Evolutionary conservation across 1,140 invertebrate species (phyloP), one percentile per base, ranked within the genome.

Genomic region (Paraescarpia echinospica): DNA sequence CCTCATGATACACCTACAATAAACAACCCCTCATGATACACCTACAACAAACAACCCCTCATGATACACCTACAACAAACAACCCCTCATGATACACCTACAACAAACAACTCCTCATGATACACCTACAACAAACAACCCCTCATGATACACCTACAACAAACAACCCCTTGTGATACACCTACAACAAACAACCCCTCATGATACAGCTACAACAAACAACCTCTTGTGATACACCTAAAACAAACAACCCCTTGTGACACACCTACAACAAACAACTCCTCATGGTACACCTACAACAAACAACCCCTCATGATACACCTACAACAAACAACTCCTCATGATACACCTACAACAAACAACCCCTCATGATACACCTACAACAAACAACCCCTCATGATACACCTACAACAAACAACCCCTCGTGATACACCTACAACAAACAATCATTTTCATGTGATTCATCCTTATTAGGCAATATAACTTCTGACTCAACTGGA

Each of bases 361-460:
- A 12, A 41, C 41, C 41, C 41, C n/a, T n/a, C 12, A 41, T 41
- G 41, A 41, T 41, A 94, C 89, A 94, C 93, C 89, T 94, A 95
- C 93, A 94, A 89, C 34, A 33, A 33, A 89, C 89, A 89, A 6
- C 89, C 34, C 4, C 89, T 33, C 4, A 41, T 41, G 41, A 41
- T 41, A 41, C 41, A 41, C 41, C 41, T 41, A 41, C 41, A 41
- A 41, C 41, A 41, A 4, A 41, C 41, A 41, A 41, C 4, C 4
- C 41, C 18, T n/a, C n/a, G n/a, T n/a, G n/a, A n/a, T n/a, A n/a
- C n/a, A n/a, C n/a, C n/a, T n/a, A n/a, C n/a, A n/a, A n/a, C n/a
- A n/a, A n/a, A n/a, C n/a, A n/a, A n/a, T n/a, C n/a, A n/a, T n/a
- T n/a, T n/a, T n/a, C n/a, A n/a, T n/a, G n/a, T n/a, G n/a, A n/a